These are phyloP conservation scores for Hozukius guyotensis DNA, from an alignment of 2,797 vertebrate species.

Conservation along the genomic window DNA sequence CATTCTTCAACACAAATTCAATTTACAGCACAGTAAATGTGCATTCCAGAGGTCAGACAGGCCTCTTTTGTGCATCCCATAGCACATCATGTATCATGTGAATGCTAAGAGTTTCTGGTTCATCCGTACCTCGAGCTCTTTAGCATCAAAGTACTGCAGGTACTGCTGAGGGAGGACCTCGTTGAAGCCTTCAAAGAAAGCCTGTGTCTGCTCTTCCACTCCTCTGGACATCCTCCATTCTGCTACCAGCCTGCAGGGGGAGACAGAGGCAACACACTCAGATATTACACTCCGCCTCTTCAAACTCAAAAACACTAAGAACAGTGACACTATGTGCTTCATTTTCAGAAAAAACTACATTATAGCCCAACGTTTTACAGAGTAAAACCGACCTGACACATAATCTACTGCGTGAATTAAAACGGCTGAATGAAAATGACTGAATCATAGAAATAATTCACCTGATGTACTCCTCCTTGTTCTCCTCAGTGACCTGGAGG, in stretches of 20 bases:
- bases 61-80: neutral
- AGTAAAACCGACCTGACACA: neutral
- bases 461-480: constrained; percentile 98
- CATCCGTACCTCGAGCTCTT: constrained; percentile 91
- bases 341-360: too few relatives aligned
- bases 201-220: constrained; percentile 96
- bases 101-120: neutral
- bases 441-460: constrained; percentile 67
- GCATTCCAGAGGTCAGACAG: neutral
- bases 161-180: constrained; percentile 98
- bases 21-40: neutral
- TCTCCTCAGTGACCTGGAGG: constrained; percentile 95
- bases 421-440: neutral
- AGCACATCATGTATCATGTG: neutral
- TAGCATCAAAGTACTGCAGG: constrained; percentile 97
- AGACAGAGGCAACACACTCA: neutral
- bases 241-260: constrained; percentile 88
- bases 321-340: neutral
- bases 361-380: neutral
- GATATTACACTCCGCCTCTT: constrained; percentile 77
- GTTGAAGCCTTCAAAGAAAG: constrained; percentile 98
- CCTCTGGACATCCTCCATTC: constrained; percentile 96
- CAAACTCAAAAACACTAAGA: neutral
- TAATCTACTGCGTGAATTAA: neutral
- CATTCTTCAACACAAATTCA: neutral